Evolutionary conservation across 2,888 invertebrate genomes (phyloP).

Genomic region (Nomada ruficornis): DNA sequence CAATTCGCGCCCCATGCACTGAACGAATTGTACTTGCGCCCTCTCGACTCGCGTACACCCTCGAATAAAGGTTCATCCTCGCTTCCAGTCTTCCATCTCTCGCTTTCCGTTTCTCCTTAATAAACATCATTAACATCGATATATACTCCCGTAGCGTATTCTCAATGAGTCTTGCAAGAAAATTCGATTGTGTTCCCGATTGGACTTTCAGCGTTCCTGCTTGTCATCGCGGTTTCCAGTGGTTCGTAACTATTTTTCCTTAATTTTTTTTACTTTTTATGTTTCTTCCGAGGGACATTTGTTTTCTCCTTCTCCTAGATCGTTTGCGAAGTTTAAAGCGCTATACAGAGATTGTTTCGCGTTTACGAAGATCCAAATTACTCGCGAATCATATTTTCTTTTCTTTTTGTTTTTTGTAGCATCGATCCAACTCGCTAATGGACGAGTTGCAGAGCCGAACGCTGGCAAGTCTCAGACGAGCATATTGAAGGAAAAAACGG

Average conservation of each 20-base stretch:
- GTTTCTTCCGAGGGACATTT: background rate
- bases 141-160: background rate
- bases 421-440: constrained; percentile 49
- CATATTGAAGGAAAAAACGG: constrained; percentile 54
- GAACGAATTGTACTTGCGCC: constrained; percentile 29
- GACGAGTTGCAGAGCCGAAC: constrained; percentile 52
- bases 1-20: constrained; percentile 54
- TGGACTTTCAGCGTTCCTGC: constrained; percentile 65
- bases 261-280: background rate
- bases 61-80: constrained; percentile 42
- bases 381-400: background rate
- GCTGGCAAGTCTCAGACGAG: constrained; percentile 32
- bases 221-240: constrained; percentile 27
- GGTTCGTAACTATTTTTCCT: constrained; percentile 4
- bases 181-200: constrained; percentile 70
- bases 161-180: constrained; percentile 43
- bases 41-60: constrained; percentile 20
- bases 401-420: constrained; percentile 5
- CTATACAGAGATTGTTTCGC: constrained; percentile 12
- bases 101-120: constrained; percentile 39
- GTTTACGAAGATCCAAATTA: constrained; percentile 34
- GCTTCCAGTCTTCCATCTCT: constrained; percentile 57
- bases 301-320: background rate
- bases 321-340: constrained; percentile 7
- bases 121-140: constrained; percentile 40